Base-by-base conservation (phyloP, 2,113 vertebrate genomes). In the Mystacornis crossleyi region DNA sequence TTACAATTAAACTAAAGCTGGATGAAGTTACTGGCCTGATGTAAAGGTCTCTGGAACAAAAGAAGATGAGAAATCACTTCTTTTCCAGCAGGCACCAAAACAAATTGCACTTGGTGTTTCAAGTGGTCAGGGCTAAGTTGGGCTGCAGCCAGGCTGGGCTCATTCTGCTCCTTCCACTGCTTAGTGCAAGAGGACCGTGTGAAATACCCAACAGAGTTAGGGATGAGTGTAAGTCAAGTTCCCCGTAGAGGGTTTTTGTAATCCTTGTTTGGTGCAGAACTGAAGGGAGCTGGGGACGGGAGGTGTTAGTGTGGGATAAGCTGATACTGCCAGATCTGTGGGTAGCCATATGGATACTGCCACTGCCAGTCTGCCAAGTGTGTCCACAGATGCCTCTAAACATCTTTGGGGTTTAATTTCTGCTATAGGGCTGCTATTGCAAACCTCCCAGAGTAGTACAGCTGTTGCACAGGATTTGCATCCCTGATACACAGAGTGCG, bases 1-100 rank as follows among this genome's bases (percentile, higher is more conserved):
- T 47, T 88, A 72, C 71, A 93, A 88, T 93, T 93, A 96, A 73
- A 53, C 78, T 53, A 5, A 85, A 93, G 28, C 34, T 94, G 74
- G 92, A 90, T 67, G 79, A 87, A 94, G 80, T 90, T 75, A 72
- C 66, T 86, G 66, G 78, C n/a, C 74, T 81, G 50, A 79, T 92
- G 34, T 55, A 67, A 81, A 77, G 79, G 60, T 86, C 79, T 82
- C 40, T 77, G 62, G 74, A 92, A 94, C 53, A 92, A 90, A 85
- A 88, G 53, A 55, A 89, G 69, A 67, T 81, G 91, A 88, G 88
- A 89, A 93, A 94, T 58, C 0, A 1, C 74, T 90, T 69, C 4
- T 87, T 90, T 85, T 93, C 48, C 92, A 93, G 71, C 61, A 65
- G 40, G 62, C 57, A 40, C 84, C 54, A 43, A 73, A 97, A 45